Conservation (phyloP, 2,113 vertebrate species). For the Pungitius pungitius region DNA sequence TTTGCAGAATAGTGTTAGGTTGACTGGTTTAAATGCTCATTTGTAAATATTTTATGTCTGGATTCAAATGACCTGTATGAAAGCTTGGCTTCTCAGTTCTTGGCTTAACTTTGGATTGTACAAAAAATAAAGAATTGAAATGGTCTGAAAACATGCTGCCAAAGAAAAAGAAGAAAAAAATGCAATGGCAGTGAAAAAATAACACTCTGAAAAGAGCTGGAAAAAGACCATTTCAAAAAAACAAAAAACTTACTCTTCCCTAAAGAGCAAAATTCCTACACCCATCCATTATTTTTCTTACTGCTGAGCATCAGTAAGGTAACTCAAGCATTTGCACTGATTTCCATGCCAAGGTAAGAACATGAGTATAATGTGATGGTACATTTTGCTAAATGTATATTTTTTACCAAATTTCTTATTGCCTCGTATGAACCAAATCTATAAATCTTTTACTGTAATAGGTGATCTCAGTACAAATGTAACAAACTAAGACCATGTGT, state of each 20-base stretch:
- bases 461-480: neutral
- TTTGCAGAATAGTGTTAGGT: constrained; percentile 86
- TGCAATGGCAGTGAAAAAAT: constrained; percentile 67
- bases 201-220: constrained; percentile 52
- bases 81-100: constrained; percentile 91
- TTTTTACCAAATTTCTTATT: neutral
- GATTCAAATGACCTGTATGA: constrained; percentile 97
- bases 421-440: neutral
- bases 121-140: constrained; percentile 98
- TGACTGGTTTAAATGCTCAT: constrained; percentile 86
- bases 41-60: constrained; percentile 99
- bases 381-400: neutral
- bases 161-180: constrained; percentile 43
- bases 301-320: constrained; percentile 41
- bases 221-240: constrained; percentile 68
- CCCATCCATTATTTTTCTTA: neutral
- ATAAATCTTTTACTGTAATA: rapidly evolving
- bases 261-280: neutral
- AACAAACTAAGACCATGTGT: neutral
- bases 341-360: constrained; percentile 43
- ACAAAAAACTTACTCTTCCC: constrained; percentile 64
- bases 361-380: neutral
- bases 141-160: constrained; percentile 87
- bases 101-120: constrained; percentile 91
- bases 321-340: neutral